A percentile compares a stretch with the other conserved stretches of the same genome.
Conservation (phyloP, 1,140 invertebrate genomes). For the Trissolcus basalis region DNA sequence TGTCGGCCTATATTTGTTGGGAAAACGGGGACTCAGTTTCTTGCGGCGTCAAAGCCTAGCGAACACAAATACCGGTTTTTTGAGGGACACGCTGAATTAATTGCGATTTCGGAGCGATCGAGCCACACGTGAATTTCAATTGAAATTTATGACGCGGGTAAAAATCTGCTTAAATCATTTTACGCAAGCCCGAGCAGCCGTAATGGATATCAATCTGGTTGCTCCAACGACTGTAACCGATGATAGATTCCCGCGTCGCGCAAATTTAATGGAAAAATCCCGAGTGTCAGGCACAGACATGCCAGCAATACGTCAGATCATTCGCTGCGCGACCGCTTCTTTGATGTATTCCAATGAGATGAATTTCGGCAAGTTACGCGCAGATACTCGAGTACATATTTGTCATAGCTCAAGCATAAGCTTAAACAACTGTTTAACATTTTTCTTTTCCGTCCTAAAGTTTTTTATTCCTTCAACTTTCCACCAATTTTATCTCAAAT, state of each 20-base stretch:
- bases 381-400: slow-evolving; percentile 36
- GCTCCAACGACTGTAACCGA: slow-evolving; percentile 69
- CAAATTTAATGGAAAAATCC: slow-evolving; percentile 77
- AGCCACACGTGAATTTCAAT: slow-evolving; percentile 17
- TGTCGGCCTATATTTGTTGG: slow-evolving; percentile 63
- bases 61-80: slow-evolving; percentile 66
- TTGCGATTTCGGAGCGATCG: slow-evolving; percentile 27
- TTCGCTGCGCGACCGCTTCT: slow-evolving; percentile 64
- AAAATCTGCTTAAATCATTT: slow-evolving; percentile 62
- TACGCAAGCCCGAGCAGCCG: slow-evolving; percentile 64
- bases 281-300: slow-evolving; percentile 74
- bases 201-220: slow-evolving; percentile 71
- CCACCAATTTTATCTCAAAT: no score
- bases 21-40: slow-evolving; percentile 50
- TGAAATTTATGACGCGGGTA: slow-evolving; percentile 41
- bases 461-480: no score
- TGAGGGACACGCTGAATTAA: slow-evolving; percentile 33
- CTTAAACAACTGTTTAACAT: background rate
- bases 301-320: slow-evolving; percentile 73
- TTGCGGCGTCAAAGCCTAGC: slow-evolving; percentile 54
- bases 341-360: slow-evolving; percentile 54
- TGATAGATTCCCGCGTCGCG: slow-evolving; percentile 74
- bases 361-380: slow-evolving; percentile 35
- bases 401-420: background rate
- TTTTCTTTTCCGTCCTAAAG: background rate